Conservation (phyloP, 2,797 vertebrate genomes). For the Paedocypris micromegethes region DNA sequence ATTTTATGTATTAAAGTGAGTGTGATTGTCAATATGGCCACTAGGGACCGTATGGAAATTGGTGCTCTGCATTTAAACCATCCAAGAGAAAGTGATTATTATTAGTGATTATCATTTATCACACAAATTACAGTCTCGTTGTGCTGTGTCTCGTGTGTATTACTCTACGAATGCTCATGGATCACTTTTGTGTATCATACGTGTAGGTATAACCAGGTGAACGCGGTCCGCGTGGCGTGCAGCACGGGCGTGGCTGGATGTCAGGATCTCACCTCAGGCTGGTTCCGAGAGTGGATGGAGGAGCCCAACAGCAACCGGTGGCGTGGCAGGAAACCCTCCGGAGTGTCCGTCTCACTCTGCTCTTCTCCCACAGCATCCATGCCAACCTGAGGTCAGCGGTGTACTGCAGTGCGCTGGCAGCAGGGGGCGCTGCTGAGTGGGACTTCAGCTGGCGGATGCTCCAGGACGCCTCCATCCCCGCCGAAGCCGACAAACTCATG, state of each 20-base stretch:
- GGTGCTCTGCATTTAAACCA: no score
- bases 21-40: no score
- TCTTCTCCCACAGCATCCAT: constrained; percentile 66
- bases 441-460: constrained; percentile 77
- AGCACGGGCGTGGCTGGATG: constrained; percentile 64
- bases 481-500: constrained; percentile 79
- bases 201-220: constrained; percentile 78
- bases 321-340: neutral
- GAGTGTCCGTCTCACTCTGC: neutral
- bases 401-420: constrained; percentile 82
- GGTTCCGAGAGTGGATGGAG: constrained; percentile 62
- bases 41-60: no score
- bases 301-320: constrained; percentile 49
- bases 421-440: constrained; percentile 71
- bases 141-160: no score
- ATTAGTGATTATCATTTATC: no score
- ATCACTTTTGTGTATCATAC: no score
- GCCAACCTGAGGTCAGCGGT: constrained; percentile 77
- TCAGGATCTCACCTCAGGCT: constrained; percentile 25
- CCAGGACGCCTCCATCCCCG: constrained; percentile 57
- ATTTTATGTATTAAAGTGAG: no score
- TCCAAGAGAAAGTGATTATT: no score
- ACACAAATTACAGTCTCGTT: no score
- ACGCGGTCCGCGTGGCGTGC: constrained; percentile 76
- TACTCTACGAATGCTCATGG: no score